phyloP scores from a whole-genome alignment of 2,888 invertebrate species.

The Polia nebulosa region DNA sequence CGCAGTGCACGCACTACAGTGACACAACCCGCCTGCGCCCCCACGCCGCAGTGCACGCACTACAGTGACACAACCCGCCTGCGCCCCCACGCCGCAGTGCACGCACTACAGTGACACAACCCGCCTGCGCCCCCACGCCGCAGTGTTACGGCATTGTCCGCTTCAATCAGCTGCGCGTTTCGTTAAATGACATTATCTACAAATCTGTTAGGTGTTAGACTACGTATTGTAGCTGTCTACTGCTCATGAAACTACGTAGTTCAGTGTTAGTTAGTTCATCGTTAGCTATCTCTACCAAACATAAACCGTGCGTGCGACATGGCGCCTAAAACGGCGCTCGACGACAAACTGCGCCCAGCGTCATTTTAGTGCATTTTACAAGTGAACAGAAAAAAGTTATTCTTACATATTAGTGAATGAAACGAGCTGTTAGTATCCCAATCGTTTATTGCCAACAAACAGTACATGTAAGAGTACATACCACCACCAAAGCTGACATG shows the following conservation, averaged over 20 bases:
- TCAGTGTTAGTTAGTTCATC: slow-evolving; percentile 39
- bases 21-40: too few species aligned
- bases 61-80: too few species aligned
- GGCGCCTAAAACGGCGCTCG: slow-evolving; percentile 18
- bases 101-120: neutral
- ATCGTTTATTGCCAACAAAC: slow-evolving; percentile 73
- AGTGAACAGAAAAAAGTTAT: neutral
- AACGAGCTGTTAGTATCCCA: slow-evolving; percentile 82
- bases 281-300: slow-evolving; percentile 54
- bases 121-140: neutral
- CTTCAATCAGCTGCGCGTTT: neutral
- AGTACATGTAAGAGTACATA: slow-evolving; percentile 32
- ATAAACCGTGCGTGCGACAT: slow-evolving; percentile 31
- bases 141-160: too few species aligned
- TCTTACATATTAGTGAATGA: slow-evolving; percentile 71
- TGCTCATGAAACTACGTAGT: neutral
- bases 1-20: too few species aligned
- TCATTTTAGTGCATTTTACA: slow-evolving; percentile 20
- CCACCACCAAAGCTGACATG: slow-evolving; percentile 27
- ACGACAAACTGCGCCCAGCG: slow-evolving; percentile 15
- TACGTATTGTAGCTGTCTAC: neutral
- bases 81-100: neutral
- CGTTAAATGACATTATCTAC: neutral
- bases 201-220: slow-evolving; percentile 8
- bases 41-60: too few species aligned